Evolutionary conservation across 1,140 invertebrate species (phyloP), one percentile per base, ranked within the genome.

Genomic region (Littorina saxatilis): DNA sequence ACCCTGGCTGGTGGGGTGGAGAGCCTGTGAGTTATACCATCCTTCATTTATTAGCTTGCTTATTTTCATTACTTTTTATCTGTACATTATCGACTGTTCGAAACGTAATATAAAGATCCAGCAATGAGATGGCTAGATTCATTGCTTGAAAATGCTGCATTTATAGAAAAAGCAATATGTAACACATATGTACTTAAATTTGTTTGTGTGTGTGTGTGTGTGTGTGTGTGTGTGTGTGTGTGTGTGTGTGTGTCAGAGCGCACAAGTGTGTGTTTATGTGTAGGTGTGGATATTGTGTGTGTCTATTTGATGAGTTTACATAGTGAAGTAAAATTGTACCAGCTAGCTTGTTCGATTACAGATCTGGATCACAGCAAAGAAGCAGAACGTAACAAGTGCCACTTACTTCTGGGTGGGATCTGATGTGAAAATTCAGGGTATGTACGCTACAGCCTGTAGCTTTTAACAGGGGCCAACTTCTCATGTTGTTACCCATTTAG

Each of bases 341-440:
- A 39, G 13, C 23, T 68, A 32, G 9, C 11, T 5, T 39, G 66
- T 39, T 29, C 55, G 7, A 5, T 4, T 35, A 39, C 70, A 91
- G 87, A 85, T 90, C 47, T 93, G 92, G 92, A 87, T 89, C 20
- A 91, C 90, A 35, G 91, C 91, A 47, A 73, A 88, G 81, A 88
- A 87, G 52, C 84, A 88, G 52, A 82, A 79, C 79, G 83, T 84
- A 55, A 83, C 82, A 72, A 85, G 84, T 47, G 83, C 85, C 13
- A 85, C 86, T 9, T 90, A 84, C 66, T 90, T 90, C 74, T 90
- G 89, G 88, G 87, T 86, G 27, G 89, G 89, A 32, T 87, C 87
- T n/a, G 88, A 89, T 85, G 86, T 87, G 20, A 84, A 85, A 72
- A 85, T 87, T 63, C 83, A 83, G 77, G 85, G 88, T 88, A 88